A percentile compares a stretch with the other conserved stretches of the same genome.
Evolutionary conservation across 2,113 vertebrate genomes (phyloP).

Genomic region (Dasypus novemcinctus): DNA sequence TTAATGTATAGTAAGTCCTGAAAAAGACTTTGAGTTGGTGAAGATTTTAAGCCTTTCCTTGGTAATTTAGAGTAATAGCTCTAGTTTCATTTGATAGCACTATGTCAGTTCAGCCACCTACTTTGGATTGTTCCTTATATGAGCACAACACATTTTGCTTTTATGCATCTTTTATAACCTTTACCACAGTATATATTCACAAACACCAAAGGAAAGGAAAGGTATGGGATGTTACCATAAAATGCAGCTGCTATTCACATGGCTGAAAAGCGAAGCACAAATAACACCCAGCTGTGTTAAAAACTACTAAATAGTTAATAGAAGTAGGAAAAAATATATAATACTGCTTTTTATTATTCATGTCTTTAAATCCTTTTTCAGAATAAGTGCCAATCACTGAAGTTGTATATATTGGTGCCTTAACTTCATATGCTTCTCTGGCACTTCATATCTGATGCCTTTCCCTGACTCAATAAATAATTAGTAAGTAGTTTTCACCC

Average conservation of each 20-base stretch:
- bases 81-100: slow-evolving; percentile 23
- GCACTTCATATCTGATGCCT: slow-evolving; percentile 83
- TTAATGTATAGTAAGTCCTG: slow-evolving; percentile 50
- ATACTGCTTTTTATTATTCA: slow-evolving; percentile 66
- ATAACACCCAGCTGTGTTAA: background rate
- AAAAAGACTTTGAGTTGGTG: slow-evolving; percentile 63
- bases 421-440: slow-evolving; percentile 80
- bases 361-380: slow-evolving; percentile 72
- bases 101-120: slow-evolving; percentile 50
- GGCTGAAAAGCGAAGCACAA: slow-evolving; percentile 73
- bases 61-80: slow-evolving; percentile 46
- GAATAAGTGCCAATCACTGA: slow-evolving; percentile 82
- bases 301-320: slow-evolving; percentile 69
- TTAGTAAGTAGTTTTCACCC: slow-evolving; percentile 47
- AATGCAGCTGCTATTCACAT: slow-evolving; percentile 67
- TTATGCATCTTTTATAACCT: slow-evolving; percentile 52
- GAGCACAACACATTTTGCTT: slow-evolving; percentile 42
- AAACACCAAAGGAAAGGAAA: slow-evolving; percentile 71
- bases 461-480: slow-evolving; percentile 47
- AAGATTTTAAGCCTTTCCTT: slow-evolving; percentile 59
- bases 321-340: slow-evolving; percentile 65
- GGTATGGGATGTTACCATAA: slow-evolving; percentile 53
- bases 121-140: slow-evolving; percentile 57
- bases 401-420: slow-evolving; percentile 87
- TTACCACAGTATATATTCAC: slow-evolving; percentile 66